Evolutionary conservation across 2,888 invertebrate species (phyloP).

Genomic region (Apamea crenata): DNA sequence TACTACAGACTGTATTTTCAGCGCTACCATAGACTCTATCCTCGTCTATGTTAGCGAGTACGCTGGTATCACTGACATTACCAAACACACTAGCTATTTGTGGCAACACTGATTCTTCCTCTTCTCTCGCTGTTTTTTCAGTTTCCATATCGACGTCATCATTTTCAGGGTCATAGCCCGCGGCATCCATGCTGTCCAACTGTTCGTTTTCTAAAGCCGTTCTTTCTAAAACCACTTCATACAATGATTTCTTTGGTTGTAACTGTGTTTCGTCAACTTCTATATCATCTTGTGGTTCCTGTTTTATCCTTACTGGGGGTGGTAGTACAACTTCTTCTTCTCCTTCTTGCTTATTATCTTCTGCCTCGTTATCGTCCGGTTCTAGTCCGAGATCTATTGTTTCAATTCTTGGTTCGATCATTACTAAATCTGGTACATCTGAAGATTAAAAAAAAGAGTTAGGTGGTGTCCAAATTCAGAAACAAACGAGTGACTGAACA

Average conservation of each 20-base stretch:
- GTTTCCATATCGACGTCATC: conserved; percentile 9
- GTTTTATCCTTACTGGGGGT: conserved; percentile 59
- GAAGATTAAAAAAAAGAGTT: conserved; percentile 1
- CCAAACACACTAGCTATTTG: conserved; percentile 71
- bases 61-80: conserved; percentile 50
- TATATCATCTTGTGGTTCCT: conserved; percentile 59
- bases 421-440: conserved; percentile 49
- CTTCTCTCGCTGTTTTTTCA: not conserved
- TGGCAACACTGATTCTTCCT: conserved; percentile 49
- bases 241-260: conserved; percentile 52
- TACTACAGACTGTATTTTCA: not conserved
- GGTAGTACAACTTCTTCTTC: conserved; percentile 4
- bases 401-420: conserved; percentile 80
- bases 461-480: not conserved
- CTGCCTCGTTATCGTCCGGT: conserved; percentile 73
- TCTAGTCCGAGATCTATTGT: conserved; percentile 78
- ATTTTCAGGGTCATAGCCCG: not conserved
- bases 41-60: conserved; percentile 23
- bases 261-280: conserved; percentile 34
- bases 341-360: conserved; percentile 19
- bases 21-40: not conserved
- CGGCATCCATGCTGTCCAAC: conserved; percentile 43
- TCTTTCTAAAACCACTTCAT: conserved; percentile 48
- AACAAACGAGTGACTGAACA: not conserved
- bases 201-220: conserved; percentile 48